Conservation (phyloP, 2,797 vertebrate species). For the Pangasius djambal region DNA sequence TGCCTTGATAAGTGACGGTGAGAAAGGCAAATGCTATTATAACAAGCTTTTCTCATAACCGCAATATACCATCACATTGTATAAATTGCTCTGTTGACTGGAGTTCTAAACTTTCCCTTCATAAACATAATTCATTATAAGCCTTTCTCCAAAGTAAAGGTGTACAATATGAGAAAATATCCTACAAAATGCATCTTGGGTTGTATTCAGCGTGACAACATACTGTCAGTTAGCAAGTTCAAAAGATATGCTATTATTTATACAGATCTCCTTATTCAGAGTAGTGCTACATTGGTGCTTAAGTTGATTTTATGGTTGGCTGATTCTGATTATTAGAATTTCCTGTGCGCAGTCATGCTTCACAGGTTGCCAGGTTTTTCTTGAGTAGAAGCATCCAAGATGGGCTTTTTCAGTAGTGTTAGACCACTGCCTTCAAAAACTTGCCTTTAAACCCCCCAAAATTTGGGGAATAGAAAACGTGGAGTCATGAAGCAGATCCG, state of each 20-base stretch:
- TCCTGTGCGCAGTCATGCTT: constrained; percentile 4
- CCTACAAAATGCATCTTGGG: neutral
- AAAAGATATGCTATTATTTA: constrained; percentile 21
- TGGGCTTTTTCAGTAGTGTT: neutral
- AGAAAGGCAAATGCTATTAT: neutral
- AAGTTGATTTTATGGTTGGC: constrained; percentile 15
- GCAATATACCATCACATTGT: too few relatives aligned
- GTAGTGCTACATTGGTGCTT: neutral
- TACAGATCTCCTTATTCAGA: constrained; percentile 1
- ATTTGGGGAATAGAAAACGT: neutral
- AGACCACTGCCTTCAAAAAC: neutral
- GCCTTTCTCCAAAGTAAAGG: neutral
- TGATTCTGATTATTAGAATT: constrained; percentile 20
- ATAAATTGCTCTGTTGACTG: neutral
- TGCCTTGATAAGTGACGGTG: neutral
- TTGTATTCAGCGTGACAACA: neutral
- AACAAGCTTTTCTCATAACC: neutral
- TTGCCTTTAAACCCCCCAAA: neutral
- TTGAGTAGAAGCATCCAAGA: neutral
- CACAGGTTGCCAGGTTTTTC: neutral
- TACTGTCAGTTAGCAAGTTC: neutral
- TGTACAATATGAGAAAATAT: neutral
- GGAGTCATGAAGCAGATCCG: neutral
- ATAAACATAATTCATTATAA: neutral
- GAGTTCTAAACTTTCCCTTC: neutral